phyloP scores from a whole-genome alignment of 2,888 invertebrate species.

The Poecilobothrus nobilitatus region DNA sequence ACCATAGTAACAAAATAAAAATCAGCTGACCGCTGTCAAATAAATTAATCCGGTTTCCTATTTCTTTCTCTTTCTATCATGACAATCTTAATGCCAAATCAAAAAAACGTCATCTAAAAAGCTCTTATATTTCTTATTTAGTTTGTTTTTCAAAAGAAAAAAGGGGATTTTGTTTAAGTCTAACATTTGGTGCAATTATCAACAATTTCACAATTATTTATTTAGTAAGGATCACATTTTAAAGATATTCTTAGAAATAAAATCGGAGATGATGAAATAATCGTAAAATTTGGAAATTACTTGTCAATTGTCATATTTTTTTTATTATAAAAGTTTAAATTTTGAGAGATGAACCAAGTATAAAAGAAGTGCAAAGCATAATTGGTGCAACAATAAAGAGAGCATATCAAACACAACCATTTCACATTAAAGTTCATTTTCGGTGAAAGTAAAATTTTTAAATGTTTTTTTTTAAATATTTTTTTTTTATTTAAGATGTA shows the following conservation, averaged over 20 bases:
- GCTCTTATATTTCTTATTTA: not conserved
- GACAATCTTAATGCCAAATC: not conserved
- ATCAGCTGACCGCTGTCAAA: not conserved
- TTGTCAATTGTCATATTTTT: too few species aligned
- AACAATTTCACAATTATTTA: not conserved
- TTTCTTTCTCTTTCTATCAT: not conserved
- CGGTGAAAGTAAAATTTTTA: not conserved
- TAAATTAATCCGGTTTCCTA: not conserved
- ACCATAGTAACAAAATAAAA: not conserved
- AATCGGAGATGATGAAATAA: not conserved
- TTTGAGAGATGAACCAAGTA: too few species aligned
- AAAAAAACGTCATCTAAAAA: conserved; percentile 10
- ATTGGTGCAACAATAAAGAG: not conserved
- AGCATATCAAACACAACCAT: not conserved
- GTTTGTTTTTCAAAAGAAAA: not conserved
- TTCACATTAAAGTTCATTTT: not conserved
- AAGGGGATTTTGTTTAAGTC: not conserved
- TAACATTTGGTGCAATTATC: not conserved
- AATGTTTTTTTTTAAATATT: too few species aligned
- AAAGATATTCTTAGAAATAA: not conserved
- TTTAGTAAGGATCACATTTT: not conserved
- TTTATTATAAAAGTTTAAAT: too few species aligned
- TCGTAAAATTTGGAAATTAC: not conserved
- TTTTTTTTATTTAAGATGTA: not conserved
- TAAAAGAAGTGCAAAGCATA: not conserved